phyloP scores from a whole-genome alignment of 2,797 vertebrate species.

The Eulemur coronatus region DNA sequence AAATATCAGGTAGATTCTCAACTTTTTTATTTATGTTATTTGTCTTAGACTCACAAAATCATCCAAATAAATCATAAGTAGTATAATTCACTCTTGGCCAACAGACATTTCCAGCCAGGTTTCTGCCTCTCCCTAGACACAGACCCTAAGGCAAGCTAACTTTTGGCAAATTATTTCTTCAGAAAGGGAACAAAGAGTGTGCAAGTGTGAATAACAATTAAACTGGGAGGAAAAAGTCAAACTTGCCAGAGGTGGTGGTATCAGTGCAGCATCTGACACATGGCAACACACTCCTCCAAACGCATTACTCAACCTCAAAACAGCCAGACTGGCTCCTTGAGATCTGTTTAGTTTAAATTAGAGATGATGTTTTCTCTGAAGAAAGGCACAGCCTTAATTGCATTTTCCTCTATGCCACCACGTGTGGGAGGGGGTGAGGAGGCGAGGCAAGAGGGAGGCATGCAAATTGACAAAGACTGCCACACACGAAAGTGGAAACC shows the following conservation, averaged over 20 bases:
- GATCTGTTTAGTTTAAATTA: slow-evolving; percentile 16
- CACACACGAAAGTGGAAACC: not conserved
- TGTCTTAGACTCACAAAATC: not conserved
- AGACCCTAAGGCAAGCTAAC: not conserved
- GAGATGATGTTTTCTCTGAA: not conserved
- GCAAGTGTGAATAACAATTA: not conserved
- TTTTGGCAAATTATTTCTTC: not conserved
- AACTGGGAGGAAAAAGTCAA: not conserved
- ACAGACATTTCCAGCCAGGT: not conserved
- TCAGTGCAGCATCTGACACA: not conserved
- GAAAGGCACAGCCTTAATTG: not conserved
- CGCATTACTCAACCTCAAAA: not conserved
- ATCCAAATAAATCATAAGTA: not conserved
- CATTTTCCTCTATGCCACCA: not conserved
- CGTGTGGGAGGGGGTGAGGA: not conserved
- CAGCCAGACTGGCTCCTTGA: not conserved
- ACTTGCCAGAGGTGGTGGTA: not conserved
- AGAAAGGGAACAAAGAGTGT: not conserved
- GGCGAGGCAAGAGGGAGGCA: not conserved
- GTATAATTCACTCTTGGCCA: too few relatives aligned
- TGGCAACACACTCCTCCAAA: not conserved
- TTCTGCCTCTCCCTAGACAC: not conserved
- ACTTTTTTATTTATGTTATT: not conserved
- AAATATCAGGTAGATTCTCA: not conserved
- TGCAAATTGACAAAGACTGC: not conserved